Percentiles rank a stretch among this genome's conserved stretches.
Conservation (phyloP, 2,888 invertebrate species). For the Polydrusus pterygomalis region DNA sequence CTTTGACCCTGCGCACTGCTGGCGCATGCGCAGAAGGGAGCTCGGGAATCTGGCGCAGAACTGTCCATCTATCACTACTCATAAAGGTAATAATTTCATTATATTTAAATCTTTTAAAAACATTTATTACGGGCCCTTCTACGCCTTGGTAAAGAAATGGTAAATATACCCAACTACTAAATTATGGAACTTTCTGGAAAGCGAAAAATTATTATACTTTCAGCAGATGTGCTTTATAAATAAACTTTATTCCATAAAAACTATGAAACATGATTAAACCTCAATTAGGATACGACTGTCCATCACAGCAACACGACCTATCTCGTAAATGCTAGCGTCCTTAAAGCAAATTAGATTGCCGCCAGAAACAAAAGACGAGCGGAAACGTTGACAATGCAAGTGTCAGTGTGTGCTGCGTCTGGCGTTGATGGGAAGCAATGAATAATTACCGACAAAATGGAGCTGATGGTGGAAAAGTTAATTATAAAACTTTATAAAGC, state of each 20-base stretch:
- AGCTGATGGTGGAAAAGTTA: constrained; percentile 44
- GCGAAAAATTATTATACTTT: no score
- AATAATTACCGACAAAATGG: constrained; percentile 51
- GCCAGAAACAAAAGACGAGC: constrained; percentile 66
- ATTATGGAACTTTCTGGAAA: no score
- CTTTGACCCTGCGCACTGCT: no score
- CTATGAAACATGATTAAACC: constrained; percentile 7
- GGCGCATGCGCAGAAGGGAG: no score
- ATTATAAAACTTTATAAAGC: constrained; percentile 47
- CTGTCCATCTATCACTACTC: no score
- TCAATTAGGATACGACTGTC: constrained; percentile 22
- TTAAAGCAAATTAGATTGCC: constrained; percentile 67
- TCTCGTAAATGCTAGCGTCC: constrained; percentile 47
- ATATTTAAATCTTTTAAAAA: no score
- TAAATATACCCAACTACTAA: no score
- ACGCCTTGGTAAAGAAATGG: no score
- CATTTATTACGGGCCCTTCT: no score
- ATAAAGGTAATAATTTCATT: no score
- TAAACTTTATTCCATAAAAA: neutral
- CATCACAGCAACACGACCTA: constrained; percentile 16
- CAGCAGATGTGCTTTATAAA: neutral
- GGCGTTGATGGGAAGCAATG: constrained; percentile 52
- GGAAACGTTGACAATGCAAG: constrained; percentile 65
- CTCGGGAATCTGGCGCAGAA: no score
- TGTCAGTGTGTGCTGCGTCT: constrained; percentile 66